Evolutionary conservation across 2,888 invertebrate genomes (phyloP), one percentile per base, ranked within the genome.

Genomic region (Melikaiella ostensackeni): DNA sequence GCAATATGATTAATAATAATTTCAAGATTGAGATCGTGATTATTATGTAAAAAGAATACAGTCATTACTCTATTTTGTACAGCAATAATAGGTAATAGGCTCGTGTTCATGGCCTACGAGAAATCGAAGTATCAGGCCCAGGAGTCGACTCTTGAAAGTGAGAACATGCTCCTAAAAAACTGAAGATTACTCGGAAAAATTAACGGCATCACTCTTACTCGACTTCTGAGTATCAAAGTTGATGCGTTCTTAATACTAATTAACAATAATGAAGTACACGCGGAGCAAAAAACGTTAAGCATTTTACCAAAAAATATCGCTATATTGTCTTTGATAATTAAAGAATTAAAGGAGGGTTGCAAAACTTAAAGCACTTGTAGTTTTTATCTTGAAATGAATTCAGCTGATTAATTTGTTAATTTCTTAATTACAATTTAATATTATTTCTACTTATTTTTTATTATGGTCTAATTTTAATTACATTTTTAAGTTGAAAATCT

Each of bases 41-140:
- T 63, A 24, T 64, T 50, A 73, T 46, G 57, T 82, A 75, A 64
- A 79, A 82, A 81, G 76, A 79, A 77, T 81, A 79, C 78, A 82
- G 78, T 62, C 30, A 46, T 50, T 70, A 70, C 50, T n/a, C 46
- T 70, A 70, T 50, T 50, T 70, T 70, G 27, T 77, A 46, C 63
- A 76, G 70, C 75, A 77, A 78, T 63, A 42, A 70, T 79, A 79
- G 77, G 76, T 77, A 63, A 77, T 79, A 77, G 75, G 57, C 76
- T 70, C 50, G 50, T 70, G 50, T 70, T 70, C 50, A 8, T 50
- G 70, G 70, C 70, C 50, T 70, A 70, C 30, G 19, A 30, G n/a
- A 70, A 27, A 70, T 70, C 70, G n/a, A 70, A 30, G 19, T 38
- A 66, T 66, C 66, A 30, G 70, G 55, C 70, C 11, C 70, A 70